These are phyloP conservation scores for Amphiprion ocellaris DNA, from an alignment of 2,113 vertebrate genomes.

Conservation along the genomic window DNA sequence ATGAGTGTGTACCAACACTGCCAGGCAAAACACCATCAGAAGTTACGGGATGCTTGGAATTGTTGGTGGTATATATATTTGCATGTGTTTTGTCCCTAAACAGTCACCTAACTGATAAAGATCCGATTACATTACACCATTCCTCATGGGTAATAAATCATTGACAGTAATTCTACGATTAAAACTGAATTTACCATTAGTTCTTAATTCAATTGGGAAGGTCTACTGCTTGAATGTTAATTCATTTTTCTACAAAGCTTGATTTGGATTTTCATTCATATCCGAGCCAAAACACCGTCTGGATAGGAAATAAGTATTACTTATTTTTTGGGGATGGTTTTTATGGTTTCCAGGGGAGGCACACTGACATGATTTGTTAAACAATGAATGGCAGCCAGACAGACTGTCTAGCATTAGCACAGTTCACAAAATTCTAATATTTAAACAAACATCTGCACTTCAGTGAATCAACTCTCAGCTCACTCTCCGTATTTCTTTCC, in stretches of 20 bases:
- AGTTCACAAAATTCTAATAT: constrained; percentile 33
- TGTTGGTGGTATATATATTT: neutral
- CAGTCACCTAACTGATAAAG: too few relatives aligned
- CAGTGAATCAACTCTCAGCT: constrained; percentile 34
- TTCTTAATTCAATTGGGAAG: neutral
- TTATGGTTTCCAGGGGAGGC: constrained; percentile 27
- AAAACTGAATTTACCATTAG: neutral
- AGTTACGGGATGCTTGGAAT: neutral
- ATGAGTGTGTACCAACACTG: neutral
- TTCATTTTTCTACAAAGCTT: neutral
- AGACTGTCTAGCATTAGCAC: constrained; percentile 9
- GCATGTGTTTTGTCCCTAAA: neutral
- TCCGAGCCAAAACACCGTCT: constrained; percentile 16
- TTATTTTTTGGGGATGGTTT: constrained; percentile 26
- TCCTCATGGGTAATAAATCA: neutral
- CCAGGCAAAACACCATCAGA: neutral
- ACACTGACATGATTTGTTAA: constrained; percentile 40
- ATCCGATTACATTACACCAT: neutral
- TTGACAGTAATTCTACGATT: neutral
- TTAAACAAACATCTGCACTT: constrained; percentile 53
- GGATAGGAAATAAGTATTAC: constrained; percentile 6
- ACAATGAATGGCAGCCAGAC: constrained; percentile 38
- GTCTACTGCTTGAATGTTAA: constrained; percentile 15
- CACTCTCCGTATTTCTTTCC: constrained; percentile 15
- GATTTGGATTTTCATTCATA: neutral